Conservation (phyloP, 2,888 invertebrate genomes). For the Rhagonycha fulva region DNA sequence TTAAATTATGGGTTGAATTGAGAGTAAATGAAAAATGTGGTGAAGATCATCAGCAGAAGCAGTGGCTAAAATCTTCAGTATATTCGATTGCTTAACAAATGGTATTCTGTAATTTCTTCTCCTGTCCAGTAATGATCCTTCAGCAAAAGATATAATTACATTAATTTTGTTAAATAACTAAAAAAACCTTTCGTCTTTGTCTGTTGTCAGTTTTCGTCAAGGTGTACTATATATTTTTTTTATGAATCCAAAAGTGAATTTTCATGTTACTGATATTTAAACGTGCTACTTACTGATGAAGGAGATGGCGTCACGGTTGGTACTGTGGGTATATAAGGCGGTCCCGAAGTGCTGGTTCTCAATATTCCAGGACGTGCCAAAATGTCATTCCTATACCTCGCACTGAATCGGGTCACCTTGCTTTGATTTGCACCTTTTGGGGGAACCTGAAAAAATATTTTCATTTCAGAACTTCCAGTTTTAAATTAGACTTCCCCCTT, state of each 20-base stretch:
- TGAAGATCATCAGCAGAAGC: slow-evolving; percentile 33
- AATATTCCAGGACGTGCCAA: slow-evolving; percentile 52
- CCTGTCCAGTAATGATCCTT: slow-evolving; percentile 53
- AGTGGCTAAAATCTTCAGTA: slow-evolving; percentile 36
- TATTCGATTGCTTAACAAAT: slow-evolving; percentile 48
- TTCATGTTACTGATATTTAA: not conserved
- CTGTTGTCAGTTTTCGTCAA: slow-evolving; percentile 36
- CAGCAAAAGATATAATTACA: slow-evolving; percentile 44
- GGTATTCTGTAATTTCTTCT: slow-evolving; percentile 46
- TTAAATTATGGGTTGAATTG: slow-evolving; percentile 7
- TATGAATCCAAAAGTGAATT: not conserved
- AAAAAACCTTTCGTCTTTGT: slow-evolving; percentile 22
- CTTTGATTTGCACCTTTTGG: slow-evolving; percentile 22
- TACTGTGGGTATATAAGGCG: slow-evolving; percentile 67
- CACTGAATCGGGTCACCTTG: slow-evolving; percentile 57
- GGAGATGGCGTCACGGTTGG: slow-evolving; percentile 59
- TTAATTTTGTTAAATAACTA: slow-evolving; percentile 12
- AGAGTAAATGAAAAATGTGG: slow-evolving; percentile 25
- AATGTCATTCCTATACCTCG: slow-evolving; percentile 59
- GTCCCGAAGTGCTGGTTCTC: slow-evolving; percentile 57
- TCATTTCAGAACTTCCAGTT: too few relatives aligned
- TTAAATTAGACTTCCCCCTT: too few relatives aligned
- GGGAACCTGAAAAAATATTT: slow-evolving; percentile 32
- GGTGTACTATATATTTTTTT: slow-evolving; percentile 46
- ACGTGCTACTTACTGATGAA: slow-evolving; percentile 16